These are phyloP conservation scores for Poeciliopsis gracilis DNA, from an alignment of 2,797 vertebrate species.

Conservation along the genomic window DNA sequence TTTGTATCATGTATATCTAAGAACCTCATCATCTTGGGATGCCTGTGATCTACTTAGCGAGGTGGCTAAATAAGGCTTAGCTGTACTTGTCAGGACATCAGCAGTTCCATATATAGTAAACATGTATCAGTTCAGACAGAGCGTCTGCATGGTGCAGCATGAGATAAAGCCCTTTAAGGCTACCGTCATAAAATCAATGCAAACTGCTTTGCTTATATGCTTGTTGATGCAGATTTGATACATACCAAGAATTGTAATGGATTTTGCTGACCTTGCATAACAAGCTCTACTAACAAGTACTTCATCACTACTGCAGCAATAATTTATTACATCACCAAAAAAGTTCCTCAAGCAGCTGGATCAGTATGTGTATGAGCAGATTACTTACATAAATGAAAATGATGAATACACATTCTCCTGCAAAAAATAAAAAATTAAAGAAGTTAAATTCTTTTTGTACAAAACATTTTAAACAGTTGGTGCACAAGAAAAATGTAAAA, in stretches of 20 bases:
- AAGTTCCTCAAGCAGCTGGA: not conserved
- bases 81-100: not conserved
- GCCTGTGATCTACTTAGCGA: not conserved
- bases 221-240: not conserved
- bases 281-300: not conserved
- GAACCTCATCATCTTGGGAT: not conserved
- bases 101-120: not conserved
- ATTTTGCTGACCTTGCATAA: not conserved
- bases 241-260: not conserved
- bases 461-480: not conserved
- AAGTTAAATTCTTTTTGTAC: not conserved
- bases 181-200: not conserved
- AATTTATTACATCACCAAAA: not conserved
- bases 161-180: not conserved
- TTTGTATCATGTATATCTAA: not conserved
- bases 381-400: not conserved
- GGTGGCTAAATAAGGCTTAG: not conserved
- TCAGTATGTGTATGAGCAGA: not conserved
- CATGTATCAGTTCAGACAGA: not conserved
- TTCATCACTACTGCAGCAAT: not conserved
- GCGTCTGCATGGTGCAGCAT: not conserved
- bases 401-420: not conserved
- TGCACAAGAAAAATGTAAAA: not conserved
- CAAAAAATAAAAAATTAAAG: too few relatives aligned
- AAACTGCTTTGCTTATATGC: not conserved